These are phyloP conservation scores for Zaprionus africanus DNA, from an alignment of 1,140 invertebrate species.

Conservation along the genomic window DNA sequence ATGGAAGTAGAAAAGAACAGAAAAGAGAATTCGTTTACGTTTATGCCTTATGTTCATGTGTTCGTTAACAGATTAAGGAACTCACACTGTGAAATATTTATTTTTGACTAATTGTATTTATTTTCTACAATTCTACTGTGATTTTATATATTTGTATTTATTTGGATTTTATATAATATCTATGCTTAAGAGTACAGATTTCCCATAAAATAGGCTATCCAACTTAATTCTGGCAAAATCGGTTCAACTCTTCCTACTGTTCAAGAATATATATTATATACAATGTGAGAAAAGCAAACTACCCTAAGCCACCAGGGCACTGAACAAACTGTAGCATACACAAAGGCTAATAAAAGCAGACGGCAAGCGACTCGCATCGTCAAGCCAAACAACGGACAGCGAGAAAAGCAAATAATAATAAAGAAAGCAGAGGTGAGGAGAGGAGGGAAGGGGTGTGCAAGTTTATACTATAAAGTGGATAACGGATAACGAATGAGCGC, in stretches of 20 bases:
- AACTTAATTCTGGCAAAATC: not conserved
- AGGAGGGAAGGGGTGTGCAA: not conserved
- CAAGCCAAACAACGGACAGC: conserved; percentile 6
- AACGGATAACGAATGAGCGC: conserved; percentile 26
- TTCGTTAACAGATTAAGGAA: too few relatives aligned
- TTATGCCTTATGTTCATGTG: too few relatives aligned
- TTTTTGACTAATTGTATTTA: too few relatives aligned
- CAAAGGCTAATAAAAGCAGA: conserved; percentile 52
- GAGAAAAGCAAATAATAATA: not conserved
- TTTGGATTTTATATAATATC: too few relatives aligned
- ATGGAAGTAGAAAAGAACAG: not conserved
- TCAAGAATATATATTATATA: not conserved
- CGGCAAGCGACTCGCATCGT: conserved; percentile 11
- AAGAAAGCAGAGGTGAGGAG: not conserved
- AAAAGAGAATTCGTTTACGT: not conserved
- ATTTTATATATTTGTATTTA: too few relatives aligned
- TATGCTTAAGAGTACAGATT: too few relatives aligned
- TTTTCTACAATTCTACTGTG: too few relatives aligned
- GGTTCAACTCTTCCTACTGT: not conserved
- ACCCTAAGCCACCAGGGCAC: not conserved
- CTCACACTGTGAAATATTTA: too few relatives aligned
- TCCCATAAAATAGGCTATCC: too few relatives aligned
- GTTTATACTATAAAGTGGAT: conserved; percentile 21
- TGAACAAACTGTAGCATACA: conserved; percentile 33
- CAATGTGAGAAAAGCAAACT: not conserved